Evolutionary conservation across 2,113 vertebrate species (phyloP).

Genomic region (Mirza zaza): DNA sequence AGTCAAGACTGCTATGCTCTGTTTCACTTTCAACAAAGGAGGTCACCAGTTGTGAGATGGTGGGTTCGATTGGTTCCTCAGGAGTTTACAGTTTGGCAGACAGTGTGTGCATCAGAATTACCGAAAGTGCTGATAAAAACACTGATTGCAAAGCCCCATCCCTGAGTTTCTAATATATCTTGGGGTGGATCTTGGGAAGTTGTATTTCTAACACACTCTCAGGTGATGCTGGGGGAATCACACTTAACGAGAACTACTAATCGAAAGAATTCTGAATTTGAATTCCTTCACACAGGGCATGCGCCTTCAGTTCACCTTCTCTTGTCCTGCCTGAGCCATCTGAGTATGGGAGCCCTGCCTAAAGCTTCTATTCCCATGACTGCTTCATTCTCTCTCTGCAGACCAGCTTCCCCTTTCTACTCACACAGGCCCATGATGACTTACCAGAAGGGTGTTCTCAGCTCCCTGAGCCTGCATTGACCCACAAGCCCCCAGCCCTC

Average conservation of each 20-base stretch:
- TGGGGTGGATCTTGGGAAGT: not conserved
- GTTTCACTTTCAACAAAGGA: not conserved
- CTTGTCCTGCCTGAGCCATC: not conserved
- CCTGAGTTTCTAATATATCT: not conserved
- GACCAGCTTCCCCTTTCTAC: not conserved
- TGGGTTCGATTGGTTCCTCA: not conserved
- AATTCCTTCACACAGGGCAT: not conserved
- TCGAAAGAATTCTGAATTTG: conserved; percentile 21
- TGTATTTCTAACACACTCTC: not conserved
- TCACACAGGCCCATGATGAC: not conserved
- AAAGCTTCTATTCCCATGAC: not conserved
- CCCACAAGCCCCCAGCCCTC: not conserved
- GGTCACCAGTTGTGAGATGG: not conserved
- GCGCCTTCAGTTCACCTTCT: not conserved
- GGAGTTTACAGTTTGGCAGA: not conserved
- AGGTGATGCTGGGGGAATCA: not conserved
- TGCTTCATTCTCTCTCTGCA: not conserved
- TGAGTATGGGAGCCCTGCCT: not conserved
- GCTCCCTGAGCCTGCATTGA: too few relatives aligned
- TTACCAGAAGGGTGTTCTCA: not conserved
- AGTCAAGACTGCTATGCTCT: not conserved
- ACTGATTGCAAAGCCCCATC: not conserved
- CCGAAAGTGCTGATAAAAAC: not conserved
- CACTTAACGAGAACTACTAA: not conserved
- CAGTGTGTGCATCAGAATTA: not conserved